These are phyloP conservation scores for Cabera pusaria DNA, from an alignment of 2,888 invertebrate genomes.

Conservation along the genomic window DNA sequence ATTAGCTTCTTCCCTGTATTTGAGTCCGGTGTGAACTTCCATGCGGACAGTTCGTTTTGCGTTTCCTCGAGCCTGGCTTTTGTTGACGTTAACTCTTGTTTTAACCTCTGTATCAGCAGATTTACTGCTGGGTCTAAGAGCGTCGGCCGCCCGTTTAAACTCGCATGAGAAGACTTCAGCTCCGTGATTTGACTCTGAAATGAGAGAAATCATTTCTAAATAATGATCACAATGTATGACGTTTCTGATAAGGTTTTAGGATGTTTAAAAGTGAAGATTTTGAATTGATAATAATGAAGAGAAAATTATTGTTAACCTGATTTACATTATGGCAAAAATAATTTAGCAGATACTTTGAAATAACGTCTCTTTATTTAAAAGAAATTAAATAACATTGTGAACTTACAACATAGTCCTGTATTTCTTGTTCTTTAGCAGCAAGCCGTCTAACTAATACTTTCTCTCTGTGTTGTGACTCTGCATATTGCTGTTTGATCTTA, in stretches of 20 bases:
- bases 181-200: conserved; percentile 96
- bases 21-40: conserved; percentile 99
- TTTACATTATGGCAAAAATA: too few species aligned
- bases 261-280: too few species aligned
- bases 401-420: conserved; percentile 97
- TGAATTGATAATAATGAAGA: too few species aligned
- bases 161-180: conserved; percentile 94
- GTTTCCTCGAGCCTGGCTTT: conserved; percentile 97
- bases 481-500: conserved; percentile 90
- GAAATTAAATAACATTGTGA: too few species aligned
- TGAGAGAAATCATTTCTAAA: conserved; percentile 13
- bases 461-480: conserved; percentile 95
- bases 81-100: conserved; percentile 94
- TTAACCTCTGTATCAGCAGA: conserved; percentile 94
- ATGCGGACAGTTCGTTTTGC: conserved; percentile 98
- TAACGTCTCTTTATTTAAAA: too few species aligned
- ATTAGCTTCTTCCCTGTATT: conserved; percentile 98
- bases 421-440: conserved; percentile 97
- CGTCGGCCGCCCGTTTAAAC: conserved; percentile 87
- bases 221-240: too few species aligned
- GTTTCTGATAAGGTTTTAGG: too few species aligned
- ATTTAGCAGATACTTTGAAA: too few species aligned
- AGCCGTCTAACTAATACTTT: conserved; percentile 95
- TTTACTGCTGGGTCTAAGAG: conserved; percentile 98
- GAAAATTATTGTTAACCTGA: too few species aligned